Conservation (phyloP, 1,140 invertebrate genomes). For the Tetramorium alpestre region DNA sequence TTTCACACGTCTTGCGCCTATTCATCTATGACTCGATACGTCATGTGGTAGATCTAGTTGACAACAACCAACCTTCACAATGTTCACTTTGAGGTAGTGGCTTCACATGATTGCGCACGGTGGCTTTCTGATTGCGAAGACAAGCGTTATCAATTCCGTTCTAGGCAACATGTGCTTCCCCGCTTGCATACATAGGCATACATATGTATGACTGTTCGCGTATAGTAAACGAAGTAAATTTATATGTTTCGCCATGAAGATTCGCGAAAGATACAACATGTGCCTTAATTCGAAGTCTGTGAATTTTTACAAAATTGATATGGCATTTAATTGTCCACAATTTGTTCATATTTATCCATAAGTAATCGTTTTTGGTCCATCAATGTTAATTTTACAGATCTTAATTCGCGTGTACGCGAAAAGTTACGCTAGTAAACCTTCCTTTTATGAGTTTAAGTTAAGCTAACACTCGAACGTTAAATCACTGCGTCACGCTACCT, state of each 20-base stretch:
- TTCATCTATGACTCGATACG: not conserved
- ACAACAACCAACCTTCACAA: not conserved
- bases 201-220: not conserved
- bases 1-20: not conserved
- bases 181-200: constrained; percentile 1
- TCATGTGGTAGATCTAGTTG: not conserved
- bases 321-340: no score
- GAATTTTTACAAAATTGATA: no score
- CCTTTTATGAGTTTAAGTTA: constrained; percentile 18
- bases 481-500: constrained; percentile 6
- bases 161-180: not conserved
- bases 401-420: not conserved
- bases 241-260: constrained; percentile 21
- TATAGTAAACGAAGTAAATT: constrained; percentile 10
- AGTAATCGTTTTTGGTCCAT: no score
- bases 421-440: constrained; percentile 4
- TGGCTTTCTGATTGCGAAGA: constrained; percentile 34
- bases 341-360: no score
- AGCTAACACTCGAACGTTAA: not conserved
- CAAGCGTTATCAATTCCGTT: constrained; percentile 41
- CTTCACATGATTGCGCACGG: not conserved
- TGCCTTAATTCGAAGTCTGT: not conserved
- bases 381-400: no score
- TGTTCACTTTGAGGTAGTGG: constrained; percentile 6
- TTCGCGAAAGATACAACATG: not conserved